Evolutionary conservation across 2,888 invertebrate species (phyloP).

Genomic region (Xestia sexstrigata): DNA sequence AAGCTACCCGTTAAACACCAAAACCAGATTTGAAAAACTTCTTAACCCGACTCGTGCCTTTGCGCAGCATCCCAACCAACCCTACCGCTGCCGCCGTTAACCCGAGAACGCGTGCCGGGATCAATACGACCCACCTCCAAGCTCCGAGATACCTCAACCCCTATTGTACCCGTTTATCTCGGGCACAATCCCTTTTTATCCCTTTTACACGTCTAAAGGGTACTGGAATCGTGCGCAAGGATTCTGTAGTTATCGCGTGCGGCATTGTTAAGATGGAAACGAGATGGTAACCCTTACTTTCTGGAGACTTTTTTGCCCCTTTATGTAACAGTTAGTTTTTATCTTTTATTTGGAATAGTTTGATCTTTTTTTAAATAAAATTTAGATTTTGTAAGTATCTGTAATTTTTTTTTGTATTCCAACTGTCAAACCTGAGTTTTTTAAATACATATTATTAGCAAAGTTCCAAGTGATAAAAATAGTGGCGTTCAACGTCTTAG

Average conservation of each 20-base stretch:
- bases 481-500: slow-evolving; percentile 11
- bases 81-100: slow-evolving; percentile 76
- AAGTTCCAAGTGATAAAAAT: slow-evolving; percentile 33
- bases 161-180: slow-evolving; percentile 82
- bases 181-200: slow-evolving; percentile 83
- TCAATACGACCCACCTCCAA: slow-evolving; percentile 83
- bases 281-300: slow-evolving; percentile 80
- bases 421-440: background rate
- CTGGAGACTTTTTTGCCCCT: slow-evolving; percentile 55
- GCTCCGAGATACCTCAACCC: slow-evolving; percentile 77
- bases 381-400: background rate
- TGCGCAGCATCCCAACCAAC: slow-evolving; percentile 83
- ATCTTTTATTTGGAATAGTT: slow-evolving; percentile 49
- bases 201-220: slow-evolving; percentile 83
- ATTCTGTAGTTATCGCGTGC: slow-evolving; percentile 88
- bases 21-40: slow-evolving; percentile 65
- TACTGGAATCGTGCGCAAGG: slow-evolving; percentile 87
- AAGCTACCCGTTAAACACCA: slow-evolving; percentile 32
- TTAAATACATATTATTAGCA: slow-evolving; percentile 14
- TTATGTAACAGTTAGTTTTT: slow-evolving; percentile 70
- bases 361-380: background rate
- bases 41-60: slow-evolving; percentile 77
- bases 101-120: slow-evolving; percentile 87
- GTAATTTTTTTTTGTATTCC: background rate
- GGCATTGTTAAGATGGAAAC: slow-evolving; percentile 82